Evolutionary conservation across 2,113 vertebrate species (phyloP).

Genomic region (Prionailurus viverrinus): DNA sequence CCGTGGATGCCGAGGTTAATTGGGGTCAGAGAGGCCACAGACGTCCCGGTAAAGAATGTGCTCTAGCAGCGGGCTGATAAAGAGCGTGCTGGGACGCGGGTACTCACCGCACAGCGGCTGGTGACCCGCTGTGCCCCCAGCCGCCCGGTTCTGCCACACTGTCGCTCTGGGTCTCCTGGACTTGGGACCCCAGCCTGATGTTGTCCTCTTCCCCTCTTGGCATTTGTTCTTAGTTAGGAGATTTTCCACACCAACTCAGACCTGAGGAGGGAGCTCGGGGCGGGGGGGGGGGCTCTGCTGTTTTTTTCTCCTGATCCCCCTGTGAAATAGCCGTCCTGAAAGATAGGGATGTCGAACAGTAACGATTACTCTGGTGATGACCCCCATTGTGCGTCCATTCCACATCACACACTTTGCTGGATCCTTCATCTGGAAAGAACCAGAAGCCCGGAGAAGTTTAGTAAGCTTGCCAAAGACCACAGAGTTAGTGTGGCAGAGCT

Average conservation of each 20-base stretch:
- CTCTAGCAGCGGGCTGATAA: neutral
- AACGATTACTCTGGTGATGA: neutral
- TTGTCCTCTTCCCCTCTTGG: neutral
- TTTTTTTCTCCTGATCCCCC: neutral
- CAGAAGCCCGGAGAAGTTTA: neutral
- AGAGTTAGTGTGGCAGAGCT: neutral
- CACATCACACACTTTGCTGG: rapidly evolving
- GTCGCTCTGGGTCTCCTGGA: neutral
- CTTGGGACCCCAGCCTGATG: neutral
- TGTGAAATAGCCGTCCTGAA: neutral
- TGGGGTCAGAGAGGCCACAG: neutral
- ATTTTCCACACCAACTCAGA: constrained; percentile 54
- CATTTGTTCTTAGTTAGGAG: constrained; percentile 73
- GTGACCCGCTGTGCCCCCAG: rapidly evolving
- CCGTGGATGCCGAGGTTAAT: rapidly evolving
- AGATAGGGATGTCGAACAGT: neutral
- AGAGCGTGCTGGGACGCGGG: neutral
- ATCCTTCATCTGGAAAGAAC: neutral
- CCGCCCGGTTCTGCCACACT: rapidly evolving
- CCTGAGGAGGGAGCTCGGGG: rapidly evolving
- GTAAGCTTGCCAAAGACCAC: neutral
- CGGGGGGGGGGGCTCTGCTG: neutral
- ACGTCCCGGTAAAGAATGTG: neutral
- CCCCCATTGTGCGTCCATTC: neutral
- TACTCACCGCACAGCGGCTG: rapidly evolving